These are phyloP conservation scores for Falcunculus frontatus DNA, from an alignment of 2,113 vertebrate genomes.

Conservation along the genomic window DNA sequence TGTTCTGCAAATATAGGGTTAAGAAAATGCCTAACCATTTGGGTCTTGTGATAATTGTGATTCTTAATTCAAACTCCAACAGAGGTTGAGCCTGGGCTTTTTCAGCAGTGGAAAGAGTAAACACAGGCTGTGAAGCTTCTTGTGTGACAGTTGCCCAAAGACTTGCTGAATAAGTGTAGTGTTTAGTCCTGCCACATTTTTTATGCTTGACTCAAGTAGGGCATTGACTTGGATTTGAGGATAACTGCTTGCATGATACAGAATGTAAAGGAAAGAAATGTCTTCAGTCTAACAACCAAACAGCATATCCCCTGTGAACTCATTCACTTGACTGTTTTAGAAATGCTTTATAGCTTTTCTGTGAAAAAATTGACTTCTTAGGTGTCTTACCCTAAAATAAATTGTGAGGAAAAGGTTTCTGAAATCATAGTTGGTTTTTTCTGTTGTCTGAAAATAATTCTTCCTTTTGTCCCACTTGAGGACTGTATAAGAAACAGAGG, in stretches of 20 bases:
- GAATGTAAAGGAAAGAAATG: background rate
- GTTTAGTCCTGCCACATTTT: background rate
- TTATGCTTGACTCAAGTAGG: background rate
- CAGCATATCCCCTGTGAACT: background rate
- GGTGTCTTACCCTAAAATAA: background rate
- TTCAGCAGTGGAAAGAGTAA: background rate
- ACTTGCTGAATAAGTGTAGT: background rate
- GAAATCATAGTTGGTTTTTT: background rate
- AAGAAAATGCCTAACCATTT: background rate
- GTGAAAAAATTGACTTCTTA: background rate
- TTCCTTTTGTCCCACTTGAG: constrained; percentile 1
- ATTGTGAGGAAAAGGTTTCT: background rate
- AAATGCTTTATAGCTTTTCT: background rate
- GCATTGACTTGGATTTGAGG: background rate
- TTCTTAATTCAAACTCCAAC: background rate
- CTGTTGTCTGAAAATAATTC: background rate
- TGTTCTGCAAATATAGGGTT: background rate
- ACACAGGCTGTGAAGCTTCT: background rate
- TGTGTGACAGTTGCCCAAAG: background rate
- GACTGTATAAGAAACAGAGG: background rate
- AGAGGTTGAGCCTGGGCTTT: background rate
- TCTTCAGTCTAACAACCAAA: background rate
- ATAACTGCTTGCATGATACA: background rate
- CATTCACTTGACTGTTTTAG: background rate
- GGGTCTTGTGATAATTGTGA: background rate